These are phyloP conservation scores for Pampusana beccarii DNA, from an alignment of 2,113 vertebrate species.

Conservation along the genomic window DNA sequence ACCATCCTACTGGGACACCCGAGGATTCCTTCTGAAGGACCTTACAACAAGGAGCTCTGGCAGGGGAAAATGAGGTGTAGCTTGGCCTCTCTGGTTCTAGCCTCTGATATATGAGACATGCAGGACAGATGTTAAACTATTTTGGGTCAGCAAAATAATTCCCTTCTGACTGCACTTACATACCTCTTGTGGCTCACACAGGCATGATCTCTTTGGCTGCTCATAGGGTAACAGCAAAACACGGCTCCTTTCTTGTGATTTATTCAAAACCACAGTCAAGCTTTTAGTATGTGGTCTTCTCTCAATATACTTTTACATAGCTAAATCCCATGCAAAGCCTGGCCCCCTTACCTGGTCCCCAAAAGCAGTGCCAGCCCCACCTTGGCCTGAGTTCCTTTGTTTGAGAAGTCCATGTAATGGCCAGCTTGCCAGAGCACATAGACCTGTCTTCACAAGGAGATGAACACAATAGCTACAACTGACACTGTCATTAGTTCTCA, in stretches of 20 bases:
- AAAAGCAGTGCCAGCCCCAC: fast-evolving
- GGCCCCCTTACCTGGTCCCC: neutral
- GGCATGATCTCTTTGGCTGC: neutral
- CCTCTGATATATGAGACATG: neutral
- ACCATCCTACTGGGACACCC: neutral
- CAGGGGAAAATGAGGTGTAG: neutral
- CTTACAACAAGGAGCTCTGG: neutral
- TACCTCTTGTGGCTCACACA: neutral
- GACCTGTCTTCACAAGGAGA: neutral
- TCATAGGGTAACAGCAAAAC: neutral
- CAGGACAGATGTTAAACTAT: neutral
- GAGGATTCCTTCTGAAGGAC: neutral
- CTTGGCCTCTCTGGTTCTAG: neutral
- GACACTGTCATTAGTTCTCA: neutral
- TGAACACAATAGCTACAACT: neutral
- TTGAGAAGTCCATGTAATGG: neutral
- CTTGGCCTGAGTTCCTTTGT: neutral
- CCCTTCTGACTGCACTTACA: fast-evolving
- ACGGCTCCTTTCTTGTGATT: neutral
- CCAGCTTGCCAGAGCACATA: neutral
- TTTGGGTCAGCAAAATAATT: neutral
- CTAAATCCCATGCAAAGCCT: neutral
- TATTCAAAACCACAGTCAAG: neutral
- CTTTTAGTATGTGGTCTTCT: neutral
- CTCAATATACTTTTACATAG: neutral